phyloP scores from a whole-genome alignment of 2,888 invertebrate genomes.

The Trissolcus japonicus region DNA sequence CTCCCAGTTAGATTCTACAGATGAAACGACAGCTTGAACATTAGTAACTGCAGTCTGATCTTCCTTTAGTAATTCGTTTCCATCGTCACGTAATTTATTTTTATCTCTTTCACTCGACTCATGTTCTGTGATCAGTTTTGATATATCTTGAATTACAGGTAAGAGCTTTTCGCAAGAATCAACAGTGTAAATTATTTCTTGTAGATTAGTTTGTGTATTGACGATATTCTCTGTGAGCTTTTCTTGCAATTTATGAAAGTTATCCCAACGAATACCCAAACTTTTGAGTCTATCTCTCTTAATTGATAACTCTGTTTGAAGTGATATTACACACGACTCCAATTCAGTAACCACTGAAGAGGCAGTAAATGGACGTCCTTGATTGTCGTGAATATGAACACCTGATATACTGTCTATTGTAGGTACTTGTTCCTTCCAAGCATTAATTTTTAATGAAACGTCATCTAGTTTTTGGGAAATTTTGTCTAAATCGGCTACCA shows the following conservation, averaged over 20 bases:
- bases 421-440: slow-evolving; percentile 84
- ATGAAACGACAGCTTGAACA: slow-evolving; percentile 87
- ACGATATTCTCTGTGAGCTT: slow-evolving; percentile 83
- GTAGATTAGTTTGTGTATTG: slow-evolving; percentile 79
- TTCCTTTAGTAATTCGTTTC: slow-evolving; percentile 86
- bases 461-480: slow-evolving; percentile 84
- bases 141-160: slow-evolving; percentile 78
- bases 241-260: slow-evolving; percentile 86
- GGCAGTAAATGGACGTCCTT: slow-evolving; percentile 85
- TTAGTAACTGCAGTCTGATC: slow-evolving; percentile 88
- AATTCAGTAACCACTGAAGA: slow-evolving; percentile 84
- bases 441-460: slow-evolving; percentile 82
- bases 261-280: slow-evolving; percentile 85
- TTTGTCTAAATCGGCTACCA: slow-evolving; percentile 83
- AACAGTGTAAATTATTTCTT: slow-evolving; percentile 78
- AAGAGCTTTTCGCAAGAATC: slow-evolving; percentile 77
- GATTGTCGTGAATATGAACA: slow-evolving; percentile 84
- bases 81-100: slow-evolving; percentile 87
- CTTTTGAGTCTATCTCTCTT: slow-evolving; percentile 84
- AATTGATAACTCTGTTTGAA: slow-evolving; percentile 82
- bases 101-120: slow-evolving; percentile 81
- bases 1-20: slow-evolving; percentile 89
- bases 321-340: slow-evolving; percentile 82
- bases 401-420: slow-evolving; percentile 83
- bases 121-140: slow-evolving; percentile 77